Evolutionary conservation across 2,113 vertebrate species (phyloP).

Genomic region (Thunnus maccoyii): DNA sequence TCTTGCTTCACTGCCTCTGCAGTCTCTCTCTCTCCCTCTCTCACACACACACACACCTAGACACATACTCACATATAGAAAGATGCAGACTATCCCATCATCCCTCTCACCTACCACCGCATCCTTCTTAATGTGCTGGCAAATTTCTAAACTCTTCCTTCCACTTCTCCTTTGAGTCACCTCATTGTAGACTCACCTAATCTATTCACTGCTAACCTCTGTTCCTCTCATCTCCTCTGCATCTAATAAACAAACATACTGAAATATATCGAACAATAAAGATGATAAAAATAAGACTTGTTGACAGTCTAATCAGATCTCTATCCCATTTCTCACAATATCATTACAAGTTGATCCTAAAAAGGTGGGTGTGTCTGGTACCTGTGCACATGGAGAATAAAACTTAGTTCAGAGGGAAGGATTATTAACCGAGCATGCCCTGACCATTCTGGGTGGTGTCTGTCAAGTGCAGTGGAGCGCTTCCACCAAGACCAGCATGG

Average conservation of each 20-base stretch:
- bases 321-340: constrained; percentile 18
- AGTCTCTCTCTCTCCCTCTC: constrained; percentile 63
- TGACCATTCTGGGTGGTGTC: constrained; percentile 81
- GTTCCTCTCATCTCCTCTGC: constrained; percentile 17
- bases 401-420: constrained; percentile 53
- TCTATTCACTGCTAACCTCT: constrained; percentile 42
- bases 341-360: constrained; percentile 41
- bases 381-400: constrained; percentile 45
- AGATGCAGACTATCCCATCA: constrained; percentile 55
- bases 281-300: constrained; percentile 35
- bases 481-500: constrained; percentile 81
- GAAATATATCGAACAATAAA: constrained; percentile 32
- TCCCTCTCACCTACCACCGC: constrained; percentile 52
- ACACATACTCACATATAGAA: constrained; percentile 40
- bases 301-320: constrained; percentile 29
- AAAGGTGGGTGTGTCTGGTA: constrained; percentile 17
- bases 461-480: constrained; percentile 83
- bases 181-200: constrained; percentile 37
- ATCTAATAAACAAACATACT: constrained; percentile 37
- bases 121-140: constrained; percentile 71
- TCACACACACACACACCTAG: not conserved
- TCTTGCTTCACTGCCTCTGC: constrained; percentile 80
- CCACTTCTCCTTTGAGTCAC: constrained; percentile 56
- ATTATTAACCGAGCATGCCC: constrained; percentile 78
- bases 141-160: constrained; percentile 68